A percentile compares a stretch with the other conserved stretches of the same genome.
Evolutionary conservation across 2,113 vertebrate species (phyloP).

Genomic region (Mobula birostris): DNA sequence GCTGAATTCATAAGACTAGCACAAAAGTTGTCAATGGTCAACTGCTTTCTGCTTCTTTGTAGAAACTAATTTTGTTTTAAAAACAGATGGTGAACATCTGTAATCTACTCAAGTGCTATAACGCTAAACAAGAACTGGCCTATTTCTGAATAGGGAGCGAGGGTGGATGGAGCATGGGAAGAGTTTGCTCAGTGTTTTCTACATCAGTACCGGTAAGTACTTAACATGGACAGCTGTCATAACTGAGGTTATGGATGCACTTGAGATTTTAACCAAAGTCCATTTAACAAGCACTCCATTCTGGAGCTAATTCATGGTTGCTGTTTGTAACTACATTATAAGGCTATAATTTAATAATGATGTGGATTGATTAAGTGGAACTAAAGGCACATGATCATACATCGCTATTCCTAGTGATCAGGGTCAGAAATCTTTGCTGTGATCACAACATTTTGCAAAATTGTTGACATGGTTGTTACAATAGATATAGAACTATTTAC

Average conservation of each 20-base stretch:
- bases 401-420: not conserved
- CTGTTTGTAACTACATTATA: not conserved
- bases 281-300: not conserved
- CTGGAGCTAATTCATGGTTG: not conserved
- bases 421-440: no score
- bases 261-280: not conserved
- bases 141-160: not conserved
- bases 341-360: not conserved
- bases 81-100: not conserved
- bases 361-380: not conserved
- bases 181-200: not conserved
- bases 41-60: not conserved
- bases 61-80: not conserved
- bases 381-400: not conserved
- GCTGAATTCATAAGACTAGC: no score
- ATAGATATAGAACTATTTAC: not conserved
- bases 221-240: no score
- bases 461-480: no score
- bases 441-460: no score
- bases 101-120: not conserved
- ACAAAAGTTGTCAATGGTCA: no score
- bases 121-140: not conserved
- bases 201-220: not conserved
- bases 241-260: not conserved
- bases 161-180: not conserved